Conservation (phyloP, 92 coral and sea anemone genomes). For the Umimayanthus chanpuru region DNA sequence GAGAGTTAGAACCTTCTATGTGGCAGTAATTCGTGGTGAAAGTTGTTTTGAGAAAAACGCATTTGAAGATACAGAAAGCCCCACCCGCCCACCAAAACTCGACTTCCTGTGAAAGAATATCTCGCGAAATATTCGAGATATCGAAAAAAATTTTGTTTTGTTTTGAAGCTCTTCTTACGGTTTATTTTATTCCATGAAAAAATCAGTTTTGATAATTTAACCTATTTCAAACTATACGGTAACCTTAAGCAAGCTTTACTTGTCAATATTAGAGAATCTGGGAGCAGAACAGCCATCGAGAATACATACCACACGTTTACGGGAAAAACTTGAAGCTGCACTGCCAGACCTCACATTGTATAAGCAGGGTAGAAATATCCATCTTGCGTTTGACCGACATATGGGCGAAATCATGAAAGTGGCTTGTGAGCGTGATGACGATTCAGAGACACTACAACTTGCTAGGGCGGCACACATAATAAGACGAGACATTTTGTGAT, state of each 20-base stretch:
- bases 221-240: no score
- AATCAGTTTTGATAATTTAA: no score
- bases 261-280: constrained; percentile 29
- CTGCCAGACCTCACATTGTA: constrained; percentile 52
- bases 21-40: no score
- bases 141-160: no score
- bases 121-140: no score
- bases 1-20: no score
- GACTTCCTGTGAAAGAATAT: no score
- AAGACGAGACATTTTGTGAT: constrained; percentile 51
- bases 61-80: no score
- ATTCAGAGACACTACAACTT: constrained; percentile 58
- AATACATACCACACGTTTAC: constrained; percentile 44
- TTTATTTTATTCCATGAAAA: no score
- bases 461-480: constrained; percentile 62
- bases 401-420: constrained; percentile 51
- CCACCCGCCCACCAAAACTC: no score
- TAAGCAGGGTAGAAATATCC: constrained; percentile 47
- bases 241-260: constrained; percentile 49
- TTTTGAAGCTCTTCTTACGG: no score
- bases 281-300: constrained; percentile 44
- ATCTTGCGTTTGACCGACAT: constrained; percentile 39
- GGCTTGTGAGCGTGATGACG: constrained; percentile 47
- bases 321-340: constrained; percentile 46
- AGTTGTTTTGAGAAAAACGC: no score